These are phyloP conservation scores for Taenioides sp. DNA, from an alignment of 2,797 vertebrate species.

Conservation along the genomic window DNA sequence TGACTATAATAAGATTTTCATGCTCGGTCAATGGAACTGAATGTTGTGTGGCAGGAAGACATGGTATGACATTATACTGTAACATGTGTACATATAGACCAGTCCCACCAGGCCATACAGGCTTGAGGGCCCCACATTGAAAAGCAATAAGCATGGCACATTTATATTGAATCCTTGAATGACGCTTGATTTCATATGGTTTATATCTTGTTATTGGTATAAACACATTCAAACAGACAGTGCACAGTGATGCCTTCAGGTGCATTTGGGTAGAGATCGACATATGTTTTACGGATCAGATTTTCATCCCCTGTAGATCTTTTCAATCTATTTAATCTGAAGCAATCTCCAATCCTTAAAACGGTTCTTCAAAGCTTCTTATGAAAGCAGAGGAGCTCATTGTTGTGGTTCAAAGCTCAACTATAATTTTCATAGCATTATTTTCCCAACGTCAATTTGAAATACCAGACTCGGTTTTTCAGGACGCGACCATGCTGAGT, in stretches of 20 bases:
- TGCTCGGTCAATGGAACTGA: slow-evolving; percentile 20
- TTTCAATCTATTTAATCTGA: slow-evolving; percentile 50
- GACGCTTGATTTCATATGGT: background rate
- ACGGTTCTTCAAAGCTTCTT: slow-evolving; percentile 52
- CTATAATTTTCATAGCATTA: slow-evolving; percentile 43
- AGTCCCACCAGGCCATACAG: slow-evolving; percentile 29
- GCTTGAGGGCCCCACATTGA: slow-evolving; percentile 31
- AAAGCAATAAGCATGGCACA: background rate
- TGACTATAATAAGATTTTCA: slow-evolving; percentile 26
- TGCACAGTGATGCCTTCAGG: slow-evolving; percentile 24
- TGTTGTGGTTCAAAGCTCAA: slow-evolving; percentile 53
- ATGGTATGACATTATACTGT: slow-evolving; percentile 20
- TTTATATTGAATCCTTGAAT: background rate
- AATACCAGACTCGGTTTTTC: slow-evolving; percentile 20
- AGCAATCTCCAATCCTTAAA: slow-evolving; percentile 58
- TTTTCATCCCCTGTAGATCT: slow-evolving; percentile 34
- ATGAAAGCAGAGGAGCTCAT: slow-evolving; percentile 48
- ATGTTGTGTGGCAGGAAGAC: slow-evolving; percentile 9
- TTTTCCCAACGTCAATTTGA: slow-evolving; percentile 31
- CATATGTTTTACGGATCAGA: slow-evolving; percentile 12
- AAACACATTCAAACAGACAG: slow-evolving; percentile 23
- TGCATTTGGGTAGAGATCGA: slow-evolving; percentile 15
- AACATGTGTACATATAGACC: slow-evolving; percentile 12
- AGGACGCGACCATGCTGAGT: slow-evolving; percentile 19
- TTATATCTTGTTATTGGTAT: slow-evolving; percentile 6